phyloP scores from a whole-genome alignment of 2,797 vertebrate species.

The Cirrhinus mrigala region DNA sequence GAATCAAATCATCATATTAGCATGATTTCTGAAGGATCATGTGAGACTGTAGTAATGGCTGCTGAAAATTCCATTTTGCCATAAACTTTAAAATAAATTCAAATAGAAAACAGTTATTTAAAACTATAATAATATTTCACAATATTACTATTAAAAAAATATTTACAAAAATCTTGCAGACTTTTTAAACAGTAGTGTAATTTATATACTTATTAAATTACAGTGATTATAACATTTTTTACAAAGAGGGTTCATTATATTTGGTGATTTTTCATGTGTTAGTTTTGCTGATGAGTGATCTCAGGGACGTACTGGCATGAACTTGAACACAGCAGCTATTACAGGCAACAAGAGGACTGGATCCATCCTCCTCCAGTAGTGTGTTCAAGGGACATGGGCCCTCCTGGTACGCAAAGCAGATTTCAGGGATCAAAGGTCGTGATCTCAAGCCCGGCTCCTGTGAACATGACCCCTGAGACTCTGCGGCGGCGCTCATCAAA shows the following conservation, averaged over 20 bases:
- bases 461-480: constrained; percentile 21
- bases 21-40: neutral
- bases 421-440: constrained; percentile 93
- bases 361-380: constrained; percentile 92
- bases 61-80: neutral
- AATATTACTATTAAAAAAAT: constrained; percentile 5
- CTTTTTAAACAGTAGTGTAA: neutral
- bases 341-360: constrained; percentile 90
- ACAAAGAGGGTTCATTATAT: neutral
- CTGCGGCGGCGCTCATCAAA: neutral
- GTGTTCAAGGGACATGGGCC: constrained; percentile 88
- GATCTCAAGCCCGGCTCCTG: constrained; percentile 71
- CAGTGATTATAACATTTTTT: neutral
- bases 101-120: neutral
- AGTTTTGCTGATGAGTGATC: constrained; percentile 10
- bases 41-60: neutral
- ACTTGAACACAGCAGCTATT: constrained; percentile 88
- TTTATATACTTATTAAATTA: too few species aligned
- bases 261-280: neutral
- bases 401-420: constrained; percentile 95
- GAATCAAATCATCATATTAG: neutral
- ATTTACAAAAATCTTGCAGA: constrained; percentile 6
- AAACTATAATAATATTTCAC: neutral
- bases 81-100: neutral
- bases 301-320: constrained; percentile 90